Evolutionary conservation across 1,140 invertebrate species (phyloP), one percentile per base, ranked within the genome.

Genomic region (Drosophila yakuba): DNA sequence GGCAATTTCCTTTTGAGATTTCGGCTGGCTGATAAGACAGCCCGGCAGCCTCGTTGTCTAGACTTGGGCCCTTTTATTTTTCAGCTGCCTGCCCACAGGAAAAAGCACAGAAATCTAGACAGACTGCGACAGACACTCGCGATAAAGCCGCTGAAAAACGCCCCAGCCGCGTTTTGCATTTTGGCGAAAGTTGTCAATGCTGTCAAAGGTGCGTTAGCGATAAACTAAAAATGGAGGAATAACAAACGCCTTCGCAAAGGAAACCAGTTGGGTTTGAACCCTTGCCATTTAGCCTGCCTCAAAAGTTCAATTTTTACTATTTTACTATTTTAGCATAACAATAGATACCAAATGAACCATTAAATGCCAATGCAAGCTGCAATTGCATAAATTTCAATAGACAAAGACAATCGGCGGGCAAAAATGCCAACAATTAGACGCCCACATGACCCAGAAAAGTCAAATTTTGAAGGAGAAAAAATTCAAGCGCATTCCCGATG

Each of bases 1-100:
- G 59, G 84, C 83, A 80, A 88, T 88, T 88, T 88, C 83, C 83
- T 88, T 61, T 74, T 55, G 28, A 79, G 84, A 88, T 89, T 73
- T 80, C 39, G 28, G 50, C 38, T 52, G 28, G 32, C 54, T 80
- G 83, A 88, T 88, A 88, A 89, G 75, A 41, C 54, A 50, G 39
- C 36, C 44, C 60, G 71, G 56, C 52, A 51, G 68, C 69, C 48
- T 44, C 43, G 47, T 47, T 45, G 82, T 86, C 82, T 86, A 86
- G 83, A 86, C 83, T 43, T 35, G 15, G 8, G 56, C 15, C 36
- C 25, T 60, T 62, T 47, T 54, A 20, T 48, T 50, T 51, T 23
- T n/a, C 14, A 28, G 47, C 28, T 32, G 48, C 48, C 69, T 60
- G 68, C 75, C 84, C 83, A 89, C 79, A 79, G 74, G 59, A 72